Evolutionary conservation across 2,888 invertebrate species (phyloP).

Genomic region (Nebria salina): DNA sequence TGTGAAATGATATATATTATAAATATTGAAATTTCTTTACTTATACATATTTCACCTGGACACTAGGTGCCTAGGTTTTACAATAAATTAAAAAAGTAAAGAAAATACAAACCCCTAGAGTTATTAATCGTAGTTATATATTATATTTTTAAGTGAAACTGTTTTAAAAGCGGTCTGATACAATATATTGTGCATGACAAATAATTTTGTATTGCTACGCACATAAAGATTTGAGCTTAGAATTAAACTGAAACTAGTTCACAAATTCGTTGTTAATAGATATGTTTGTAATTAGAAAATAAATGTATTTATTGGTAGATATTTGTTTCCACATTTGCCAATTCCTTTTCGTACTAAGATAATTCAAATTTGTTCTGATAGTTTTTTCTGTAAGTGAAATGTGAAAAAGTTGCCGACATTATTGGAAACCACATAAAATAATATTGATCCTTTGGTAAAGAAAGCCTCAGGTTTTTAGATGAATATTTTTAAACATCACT

Average conservation of each 20-base stretch:
- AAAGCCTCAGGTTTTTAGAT: not conserved
- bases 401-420: not conserved
- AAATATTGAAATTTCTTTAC: constrained; percentile 4
- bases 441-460: not conserved
- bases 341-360: too few species aligned
- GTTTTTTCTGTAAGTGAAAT: too few species aligned
- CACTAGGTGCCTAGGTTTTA: not conserved
- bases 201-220: not conserved
- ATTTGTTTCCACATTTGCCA: not conserved
- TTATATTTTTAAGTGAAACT: too few species aligned
- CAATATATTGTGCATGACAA: not conserved
- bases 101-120: not conserved
- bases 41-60: not conserved
- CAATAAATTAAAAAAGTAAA: not conserved
- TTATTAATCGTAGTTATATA: too few species aligned
- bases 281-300: not conserved
- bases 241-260: not conserved
- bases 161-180: too few species aligned
- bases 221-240: not conserved
- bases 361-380: too few species aligned
- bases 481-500: not conserved
- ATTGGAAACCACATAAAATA: not conserved
- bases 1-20: not conserved
- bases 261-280: not conserved
- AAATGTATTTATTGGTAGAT: not conserved